These are phyloP conservation scores for Hartigia nigra DNA, from an alignment of 2,888 invertebrate species.

Conservation along the genomic window DNA sequence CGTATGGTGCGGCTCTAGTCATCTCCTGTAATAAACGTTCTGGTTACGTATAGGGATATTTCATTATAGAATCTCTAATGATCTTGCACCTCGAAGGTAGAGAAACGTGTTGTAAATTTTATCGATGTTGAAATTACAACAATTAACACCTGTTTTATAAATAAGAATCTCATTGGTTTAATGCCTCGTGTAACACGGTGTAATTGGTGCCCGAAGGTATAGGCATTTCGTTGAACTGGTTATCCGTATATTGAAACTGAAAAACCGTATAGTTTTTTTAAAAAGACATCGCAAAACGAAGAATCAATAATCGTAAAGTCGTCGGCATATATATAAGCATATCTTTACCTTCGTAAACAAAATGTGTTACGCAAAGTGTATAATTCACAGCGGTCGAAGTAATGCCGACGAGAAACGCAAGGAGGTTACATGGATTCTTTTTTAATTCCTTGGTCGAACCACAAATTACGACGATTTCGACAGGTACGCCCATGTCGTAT, in stretches of 20 bases:
- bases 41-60: neutral
- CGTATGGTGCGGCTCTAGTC: neutral
- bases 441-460: neutral
- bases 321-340: neutral
- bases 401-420: neutral
- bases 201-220: neutral
- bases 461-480: constrained; percentile 6
- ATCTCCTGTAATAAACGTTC: neutral
- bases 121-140: neutral
- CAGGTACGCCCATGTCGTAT: constrained; percentile 4
- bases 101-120: neutral
- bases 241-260: neutral
- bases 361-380: neutral
- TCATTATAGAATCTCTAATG: neutral
- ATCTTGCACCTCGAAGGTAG: neutral
- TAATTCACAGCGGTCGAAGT: neutral
- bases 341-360: neutral
- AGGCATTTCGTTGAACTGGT: neutral
- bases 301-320: neutral
- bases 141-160: neutral
- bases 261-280: neutral
- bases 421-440: neutral
- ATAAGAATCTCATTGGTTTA: neutral
- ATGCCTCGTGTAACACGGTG: neutral
- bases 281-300: neutral